A percentile compares a stretch with the other conserved stretches of the same genome.
phyloP scores from a whole-genome alignment of 2,888 invertebrate species.

The Hypena proboscidalis region DNA sequence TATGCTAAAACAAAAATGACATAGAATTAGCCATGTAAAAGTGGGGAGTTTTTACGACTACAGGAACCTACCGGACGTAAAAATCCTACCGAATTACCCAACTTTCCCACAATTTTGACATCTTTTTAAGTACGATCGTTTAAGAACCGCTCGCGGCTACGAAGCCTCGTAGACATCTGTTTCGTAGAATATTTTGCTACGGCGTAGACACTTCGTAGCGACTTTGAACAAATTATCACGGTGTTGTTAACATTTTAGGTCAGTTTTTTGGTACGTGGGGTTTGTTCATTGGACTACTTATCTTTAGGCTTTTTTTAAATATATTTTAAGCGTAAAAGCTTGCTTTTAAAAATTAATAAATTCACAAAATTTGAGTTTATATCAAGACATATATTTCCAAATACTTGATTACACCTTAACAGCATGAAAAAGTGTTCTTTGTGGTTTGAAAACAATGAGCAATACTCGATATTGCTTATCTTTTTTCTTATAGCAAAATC shows the following conservation, averaged over 20 bases:
- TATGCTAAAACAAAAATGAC: conserved; percentile 33
- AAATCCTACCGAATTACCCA: conserved; percentile 36
- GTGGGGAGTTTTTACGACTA: conserved; percentile 20
- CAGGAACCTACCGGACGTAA: conserved; percentile 31
- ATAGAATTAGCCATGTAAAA: conserved; percentile 38
- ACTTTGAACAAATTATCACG: conserved; percentile 31
- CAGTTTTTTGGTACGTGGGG: conserved; percentile 13
- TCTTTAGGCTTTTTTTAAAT: conserved; percentile 10
- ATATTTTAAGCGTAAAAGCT: no score
- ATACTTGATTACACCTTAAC: no score
- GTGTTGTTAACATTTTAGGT: conserved; percentile 29
- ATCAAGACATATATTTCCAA: no score
- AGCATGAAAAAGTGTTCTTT: no score
- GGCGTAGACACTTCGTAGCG: conserved; percentile 26
- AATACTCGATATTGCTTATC: no score
- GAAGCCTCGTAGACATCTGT: conserved; percentile 34
- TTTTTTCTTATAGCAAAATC: no score
- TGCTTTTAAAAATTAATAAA: no score
- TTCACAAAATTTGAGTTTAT: no score
- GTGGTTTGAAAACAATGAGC: no score
- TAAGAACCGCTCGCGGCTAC: conserved; percentile 37
- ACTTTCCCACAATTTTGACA: conserved; percentile 38
- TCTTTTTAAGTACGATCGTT: conserved; percentile 37
- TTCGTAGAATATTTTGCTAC: conserved; percentile 30
- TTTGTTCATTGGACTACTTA: conserved; percentile 19